Evolutionary conservation across 2,113 vertebrate genomes (phyloP).

Genomic region (Gorsachius goisagi): DNA sequence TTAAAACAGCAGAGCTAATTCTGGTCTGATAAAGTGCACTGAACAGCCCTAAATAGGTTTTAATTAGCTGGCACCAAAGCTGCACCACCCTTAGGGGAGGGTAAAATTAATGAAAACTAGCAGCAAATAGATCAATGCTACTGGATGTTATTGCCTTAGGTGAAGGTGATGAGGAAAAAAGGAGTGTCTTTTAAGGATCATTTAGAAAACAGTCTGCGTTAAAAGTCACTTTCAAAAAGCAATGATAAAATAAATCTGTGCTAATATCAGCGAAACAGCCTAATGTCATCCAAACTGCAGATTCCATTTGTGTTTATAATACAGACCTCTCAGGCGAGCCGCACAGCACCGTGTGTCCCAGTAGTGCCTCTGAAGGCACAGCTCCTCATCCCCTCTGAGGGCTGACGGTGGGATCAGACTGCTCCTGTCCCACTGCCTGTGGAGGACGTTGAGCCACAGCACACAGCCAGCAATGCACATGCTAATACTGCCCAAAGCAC

Average conservation of each 20-base stretch:
- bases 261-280: neutral
- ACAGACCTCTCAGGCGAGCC: neutral
- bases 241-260: neutral
- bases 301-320: neutral
- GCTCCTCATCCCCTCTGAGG: fast-evolving
- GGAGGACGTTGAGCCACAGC: neutral
- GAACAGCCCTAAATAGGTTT: slow-evolving; percentile 72
- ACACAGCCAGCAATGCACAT: neutral
- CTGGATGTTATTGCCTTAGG: slow-evolving; percentile 50
- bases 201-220: slow-evolving; percentile 35
- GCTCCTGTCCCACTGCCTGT: neutral
- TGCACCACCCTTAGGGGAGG: slow-evolving; percentile 71
- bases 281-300: neutral
- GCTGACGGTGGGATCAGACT: neutral
- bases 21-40: slow-evolving; percentile 69
- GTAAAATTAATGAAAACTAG: slow-evolving; percentile 74
- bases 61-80: slow-evolving; percentile 76
- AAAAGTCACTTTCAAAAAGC: slow-evolving; percentile 57
- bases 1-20: slow-evolving; percentile 71
- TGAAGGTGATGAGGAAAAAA: slow-evolving; percentile 50
- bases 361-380: neutral
- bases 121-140: slow-evolving; percentile 64
- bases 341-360: fast-evolving
- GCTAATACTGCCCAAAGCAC: neutral
- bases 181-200: slow-evolving; percentile 35